Evolutionary conservation across 2,113 vertebrate genomes (phyloP).

Genomic region (Tragulus kanchil): DNA sequence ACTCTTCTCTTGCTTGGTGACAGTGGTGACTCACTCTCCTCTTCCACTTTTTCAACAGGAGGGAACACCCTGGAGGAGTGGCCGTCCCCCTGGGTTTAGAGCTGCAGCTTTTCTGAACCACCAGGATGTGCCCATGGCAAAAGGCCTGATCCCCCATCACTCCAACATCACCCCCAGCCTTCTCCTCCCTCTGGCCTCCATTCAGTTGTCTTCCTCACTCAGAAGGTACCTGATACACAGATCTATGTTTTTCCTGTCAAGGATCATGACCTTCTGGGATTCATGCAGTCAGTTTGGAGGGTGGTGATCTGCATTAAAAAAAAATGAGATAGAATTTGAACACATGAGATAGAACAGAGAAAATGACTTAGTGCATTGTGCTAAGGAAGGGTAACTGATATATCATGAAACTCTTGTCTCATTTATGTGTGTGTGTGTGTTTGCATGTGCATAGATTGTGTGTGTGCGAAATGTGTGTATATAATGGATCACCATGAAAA

Average conservation of each 20-base stretch:
- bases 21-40: no score
- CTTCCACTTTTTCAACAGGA: rapidly evolving
- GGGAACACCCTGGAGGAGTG: not conserved
- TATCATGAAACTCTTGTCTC: not conserved
- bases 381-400: not conserved
- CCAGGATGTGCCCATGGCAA: no score
- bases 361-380: not conserved
- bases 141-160: not conserved
- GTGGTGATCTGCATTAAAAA: not conserved
- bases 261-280: not conserved
- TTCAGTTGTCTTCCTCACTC: not conserved
- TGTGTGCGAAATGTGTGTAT: not conserved
- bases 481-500: not conserved
- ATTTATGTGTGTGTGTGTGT: not conserved
- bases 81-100: not conserved
- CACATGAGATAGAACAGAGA: not conserved
- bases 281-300: not conserved
- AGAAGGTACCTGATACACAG: not conserved
- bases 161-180: no score
- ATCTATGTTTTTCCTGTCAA: not conserved
- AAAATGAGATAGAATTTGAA: no score
- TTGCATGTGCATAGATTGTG: not conserved
- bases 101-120: not conserved
- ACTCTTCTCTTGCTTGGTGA: not conserved
- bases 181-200: not conserved